Conservation (phyloP, 2,888 invertebrate species). For the Diabrotica balteata region DNA sequence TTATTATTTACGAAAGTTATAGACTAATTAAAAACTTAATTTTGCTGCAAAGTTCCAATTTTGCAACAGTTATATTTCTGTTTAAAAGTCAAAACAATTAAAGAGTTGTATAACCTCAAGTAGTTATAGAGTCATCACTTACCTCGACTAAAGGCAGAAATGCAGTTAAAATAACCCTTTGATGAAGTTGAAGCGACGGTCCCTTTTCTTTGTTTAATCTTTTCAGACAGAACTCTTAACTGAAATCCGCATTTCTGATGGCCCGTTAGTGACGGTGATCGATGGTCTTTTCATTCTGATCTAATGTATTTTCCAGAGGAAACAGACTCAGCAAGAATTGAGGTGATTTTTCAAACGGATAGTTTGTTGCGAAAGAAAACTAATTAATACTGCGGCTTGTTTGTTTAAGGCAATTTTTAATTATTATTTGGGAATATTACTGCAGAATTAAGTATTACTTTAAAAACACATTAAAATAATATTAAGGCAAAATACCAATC, state of each 20-base stretch:
- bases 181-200: conserved; percentile 17
- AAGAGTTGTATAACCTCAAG: conserved; percentile 3
- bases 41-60: too few relatives aligned
- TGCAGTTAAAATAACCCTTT: conserved; percentile 17
- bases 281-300: conserved; percentile 25
- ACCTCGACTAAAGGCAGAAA: conserved; percentile 5
- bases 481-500: too few relatives aligned
- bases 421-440: too few relatives aligned
- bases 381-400: neutral
- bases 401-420: too few relatives aligned
- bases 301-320: conserved; percentile 19
- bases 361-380: conserved; percentile 9
- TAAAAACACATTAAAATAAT: neutral
- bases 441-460: neutral
- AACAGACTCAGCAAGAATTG: conserved; percentile 18
- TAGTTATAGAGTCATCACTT: conserved; percentile 2
- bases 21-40: too few relatives aligned
- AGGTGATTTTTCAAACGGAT: conserved; percentile 23
- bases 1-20: too few relatives aligned
- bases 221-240: conserved; percentile 25
- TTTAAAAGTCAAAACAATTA: too few relatives aligned
- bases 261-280: conserved; percentile 16
- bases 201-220: conserved; percentile 21
- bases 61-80: too few relatives aligned
- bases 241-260: conserved; percentile 23